Evolutionary conservation across 37 sponge, comb jelly and placozoan species (phyloP).

Genomic region (Amphimedon queenslandica): DNA sequence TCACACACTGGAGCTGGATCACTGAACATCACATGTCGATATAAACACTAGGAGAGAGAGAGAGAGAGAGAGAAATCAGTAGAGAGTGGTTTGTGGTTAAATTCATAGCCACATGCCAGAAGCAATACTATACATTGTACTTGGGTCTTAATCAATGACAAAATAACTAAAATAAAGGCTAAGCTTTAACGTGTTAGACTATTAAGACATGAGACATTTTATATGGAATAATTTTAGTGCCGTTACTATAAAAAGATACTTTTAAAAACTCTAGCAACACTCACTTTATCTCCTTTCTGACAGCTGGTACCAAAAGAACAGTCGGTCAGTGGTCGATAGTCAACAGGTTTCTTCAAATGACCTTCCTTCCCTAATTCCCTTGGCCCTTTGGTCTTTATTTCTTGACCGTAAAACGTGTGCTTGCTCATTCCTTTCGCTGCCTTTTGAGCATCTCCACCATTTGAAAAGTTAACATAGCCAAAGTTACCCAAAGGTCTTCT

Average conservation of each 20-base stretch:
- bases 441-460: slow-evolving; percentile 41
- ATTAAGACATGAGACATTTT: no score
- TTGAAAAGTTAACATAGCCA: slow-evolving; percentile 67
- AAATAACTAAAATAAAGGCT: not conserved
- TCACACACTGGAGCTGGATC: slow-evolving; percentile 42
- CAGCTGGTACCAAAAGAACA: no score
- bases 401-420: slow-evolving; percentile 10
- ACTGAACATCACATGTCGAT: slow-evolving; percentile 74
- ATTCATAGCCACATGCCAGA: not conserved
- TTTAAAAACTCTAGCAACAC: no score
- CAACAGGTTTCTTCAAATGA: not conserved
- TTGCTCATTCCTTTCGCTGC: slow-evolving; percentile 38
- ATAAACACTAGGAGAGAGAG: slow-evolving; percentile 56
- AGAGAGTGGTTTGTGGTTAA: not conserved
- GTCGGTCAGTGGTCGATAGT: slow-evolving; percentile 80
- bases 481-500: slow-evolving; percentile 44
- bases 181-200: not conserved
- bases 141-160: not conserved
- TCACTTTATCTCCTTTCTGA: no score
- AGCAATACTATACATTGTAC: not conserved
- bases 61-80: slow-evolving; percentile 6
- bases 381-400: slow-evolving; percentile 65
- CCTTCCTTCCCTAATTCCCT: slow-evolving; percentile 26
- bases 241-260: no score
- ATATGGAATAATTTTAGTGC: no score